These are phyloP conservation scores for Scytalopus superciliaris DNA, from an alignment of 2,113 vertebrate species.

Conservation along the genomic window DNA sequence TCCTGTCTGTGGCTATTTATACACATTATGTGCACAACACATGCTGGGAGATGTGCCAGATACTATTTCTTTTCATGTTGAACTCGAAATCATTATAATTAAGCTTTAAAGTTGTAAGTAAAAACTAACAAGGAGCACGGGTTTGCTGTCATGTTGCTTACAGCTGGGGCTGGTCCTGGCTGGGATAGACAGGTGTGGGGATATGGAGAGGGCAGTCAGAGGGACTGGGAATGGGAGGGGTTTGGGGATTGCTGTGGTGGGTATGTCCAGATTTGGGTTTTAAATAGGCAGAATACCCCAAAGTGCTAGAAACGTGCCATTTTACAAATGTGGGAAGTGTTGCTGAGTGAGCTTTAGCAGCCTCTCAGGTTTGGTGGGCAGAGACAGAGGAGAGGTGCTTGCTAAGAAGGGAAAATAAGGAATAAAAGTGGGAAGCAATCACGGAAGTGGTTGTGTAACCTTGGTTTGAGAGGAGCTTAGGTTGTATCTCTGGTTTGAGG, in stretches of 20 bases:
- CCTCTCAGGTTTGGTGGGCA: not conserved
- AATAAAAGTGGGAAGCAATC: not conserved
- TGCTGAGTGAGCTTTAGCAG: not conserved
- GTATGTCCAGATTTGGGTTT: not conserved
- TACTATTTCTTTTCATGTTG: not conserved
- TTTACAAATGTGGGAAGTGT: constrained; percentile 10
- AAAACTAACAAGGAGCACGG: not conserved
- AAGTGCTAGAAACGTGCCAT: not conserved
- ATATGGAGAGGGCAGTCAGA: not conserved
- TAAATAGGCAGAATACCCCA: not conserved
- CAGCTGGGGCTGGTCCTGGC: accelerated
- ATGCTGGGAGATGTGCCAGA: constrained; percentile 40
- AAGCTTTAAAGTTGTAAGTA: constrained; percentile 40
- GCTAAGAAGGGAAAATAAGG: not conserved
- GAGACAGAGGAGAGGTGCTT: not conserved
- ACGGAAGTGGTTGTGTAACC: not conserved
- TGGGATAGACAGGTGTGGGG: not conserved
- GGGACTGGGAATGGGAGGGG: not conserved
- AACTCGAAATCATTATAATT: constrained; percentile 53
- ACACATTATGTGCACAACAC: not conserved
- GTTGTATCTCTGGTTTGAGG: not conserved
- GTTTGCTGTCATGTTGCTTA: not conserved
- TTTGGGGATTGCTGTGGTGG: accelerated
- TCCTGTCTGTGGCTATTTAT: constrained; percentile 42
- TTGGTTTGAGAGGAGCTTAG: not conserved